Conservation (phyloP, 2,113 vertebrate species). For the Nerophis ophidion region DNA sequence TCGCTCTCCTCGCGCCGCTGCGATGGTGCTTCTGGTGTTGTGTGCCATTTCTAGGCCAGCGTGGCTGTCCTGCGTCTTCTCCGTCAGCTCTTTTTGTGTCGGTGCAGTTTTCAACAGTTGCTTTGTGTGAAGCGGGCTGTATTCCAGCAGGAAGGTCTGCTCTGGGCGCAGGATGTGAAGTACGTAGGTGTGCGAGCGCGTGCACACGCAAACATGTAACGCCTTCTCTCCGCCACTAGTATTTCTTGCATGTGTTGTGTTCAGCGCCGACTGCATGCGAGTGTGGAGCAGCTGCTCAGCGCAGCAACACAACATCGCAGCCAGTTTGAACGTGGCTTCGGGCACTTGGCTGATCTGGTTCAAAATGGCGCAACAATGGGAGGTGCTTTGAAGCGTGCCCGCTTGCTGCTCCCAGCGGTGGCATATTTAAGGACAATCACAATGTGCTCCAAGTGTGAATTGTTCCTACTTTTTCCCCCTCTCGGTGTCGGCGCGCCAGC, state of each 20-base stretch:
- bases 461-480: constrained; percentile 13
- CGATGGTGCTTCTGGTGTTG: constrained; percentile 20
- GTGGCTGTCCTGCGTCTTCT: constrained; percentile 20
- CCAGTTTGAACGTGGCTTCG: constrained; percentile 47
- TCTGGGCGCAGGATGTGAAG: constrained; percentile 32
- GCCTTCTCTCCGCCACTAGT: constrained; percentile 6
- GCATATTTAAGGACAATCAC: constrained; percentile 39
- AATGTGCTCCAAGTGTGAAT: constrained; percentile 22
- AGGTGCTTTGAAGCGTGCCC: constrained; percentile 38
- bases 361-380: constrained; percentile 63
- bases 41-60: constrained; percentile 26
- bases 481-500: constrained; percentile 8
- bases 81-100: constrained; percentile 22
- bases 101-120: constrained; percentile 44
- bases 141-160: constrained; percentile 25
- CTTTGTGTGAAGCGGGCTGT: constrained; percentile 26
- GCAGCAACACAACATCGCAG: constrained; percentile 36
- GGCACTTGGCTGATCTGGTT: constrained; percentile 45
- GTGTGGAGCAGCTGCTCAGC: constrained; percentile 51
- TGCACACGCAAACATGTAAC: constrained; percentile 6
- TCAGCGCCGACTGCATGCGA: constrained; percentile 8
- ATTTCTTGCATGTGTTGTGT: constrained; percentile 22
- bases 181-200: constrained; percentile 27
- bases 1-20: constrained; percentile 9
- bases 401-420: constrained; percentile 30